Evolutionary conservation across 2,113 vertebrate genomes (phyloP).

Genomic region (rabbit (Oryctolagus cuniculus)): DNA sequence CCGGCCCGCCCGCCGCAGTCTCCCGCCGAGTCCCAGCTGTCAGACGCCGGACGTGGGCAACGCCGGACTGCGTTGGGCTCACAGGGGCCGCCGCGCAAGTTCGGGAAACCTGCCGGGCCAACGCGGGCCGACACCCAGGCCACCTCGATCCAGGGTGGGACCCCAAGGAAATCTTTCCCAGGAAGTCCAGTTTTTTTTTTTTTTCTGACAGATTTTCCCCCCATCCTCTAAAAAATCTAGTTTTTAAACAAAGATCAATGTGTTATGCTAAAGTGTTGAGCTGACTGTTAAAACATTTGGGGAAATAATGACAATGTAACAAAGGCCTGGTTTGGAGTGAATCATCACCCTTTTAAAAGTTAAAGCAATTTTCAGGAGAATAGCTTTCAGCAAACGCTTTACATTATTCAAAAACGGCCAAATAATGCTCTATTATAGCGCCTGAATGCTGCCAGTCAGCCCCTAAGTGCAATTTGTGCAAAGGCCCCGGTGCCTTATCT

Average conservation of each 20-base stretch:
- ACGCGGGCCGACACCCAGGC: slow-evolving; percentile 24
- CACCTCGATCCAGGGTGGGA: slow-evolving; percentile 59
- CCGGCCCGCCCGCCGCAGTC: neutral
- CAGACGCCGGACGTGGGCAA: slow-evolving; percentile 53
- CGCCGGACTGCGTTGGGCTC: slow-evolving; percentile 65
- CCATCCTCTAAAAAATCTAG: slow-evolving; percentile 84
- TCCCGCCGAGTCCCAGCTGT: slow-evolving; percentile 76
- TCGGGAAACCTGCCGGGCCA: slow-evolving; percentile 67
- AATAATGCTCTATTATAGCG: slow-evolving; percentile 99
- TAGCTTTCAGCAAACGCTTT: slow-evolving; percentile 95
- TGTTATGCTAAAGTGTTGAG: slow-evolving; percentile 93
- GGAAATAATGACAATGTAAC: slow-evolving; percentile 96
- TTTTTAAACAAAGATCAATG: slow-evolving; percentile 93
- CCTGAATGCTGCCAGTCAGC: slow-evolving; percentile 98
- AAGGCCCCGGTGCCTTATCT: slow-evolving; percentile 95
- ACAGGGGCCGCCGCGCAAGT: slow-evolving; percentile 71
- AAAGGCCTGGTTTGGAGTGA: slow-evolving; percentile 95
- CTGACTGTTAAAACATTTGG: slow-evolving; percentile 96
- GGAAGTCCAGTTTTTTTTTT: slow-evolving; percentile 82
- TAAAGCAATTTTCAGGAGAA: slow-evolving; percentile 99
- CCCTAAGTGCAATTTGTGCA: slow-evolving; percentile 97
- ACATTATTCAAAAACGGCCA: slow-evolving; percentile 99
- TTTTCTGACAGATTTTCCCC: slow-evolving; percentile 82
- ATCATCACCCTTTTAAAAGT: slow-evolving; percentile 99
- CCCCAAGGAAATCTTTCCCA: slow-evolving; percentile 74